Evolutionary conservation across 2,113 vertebrate genomes (phyloP).

Genomic region (Ammodytes marinus): DNA sequence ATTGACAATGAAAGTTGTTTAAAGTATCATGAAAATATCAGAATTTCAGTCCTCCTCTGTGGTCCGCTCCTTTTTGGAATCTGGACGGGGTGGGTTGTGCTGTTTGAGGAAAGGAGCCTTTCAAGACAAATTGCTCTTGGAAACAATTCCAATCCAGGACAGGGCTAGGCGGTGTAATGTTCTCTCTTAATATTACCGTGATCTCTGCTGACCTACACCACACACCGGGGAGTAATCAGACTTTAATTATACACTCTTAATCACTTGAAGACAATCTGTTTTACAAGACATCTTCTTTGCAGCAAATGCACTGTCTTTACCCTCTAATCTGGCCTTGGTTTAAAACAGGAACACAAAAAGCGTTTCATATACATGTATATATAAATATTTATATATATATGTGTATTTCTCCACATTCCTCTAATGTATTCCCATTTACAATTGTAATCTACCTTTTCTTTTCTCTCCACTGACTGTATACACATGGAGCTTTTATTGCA

Average conservation of each 20-base stretch:
- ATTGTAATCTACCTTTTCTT: background rate
- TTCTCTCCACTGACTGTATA: background rate
- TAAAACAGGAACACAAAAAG: slow-evolving; percentile 27
- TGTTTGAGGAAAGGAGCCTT: slow-evolving; percentile 55
- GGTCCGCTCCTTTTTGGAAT: slow-evolving; percentile 27
- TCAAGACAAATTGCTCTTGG: slow-evolving; percentile 43
- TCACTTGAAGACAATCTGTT: slow-evolving; percentile 76
- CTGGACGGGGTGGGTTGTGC: slow-evolving; percentile 36
- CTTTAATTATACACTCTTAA: slow-evolving; percentile 81
- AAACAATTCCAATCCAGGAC: slow-evolving; percentile 28
- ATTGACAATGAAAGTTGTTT: background rate
- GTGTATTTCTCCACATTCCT: background rate
- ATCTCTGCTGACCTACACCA: slow-evolving; percentile 65
- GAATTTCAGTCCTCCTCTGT: background rate
- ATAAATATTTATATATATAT: background rate
- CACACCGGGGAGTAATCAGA: slow-evolving; percentile 69
- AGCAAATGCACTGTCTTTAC: slow-evolving; percentile 59
- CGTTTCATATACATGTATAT: too few species aligned
- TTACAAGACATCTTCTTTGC: slow-evolving; percentile 49
- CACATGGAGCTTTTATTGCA: background rate
- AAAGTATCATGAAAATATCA: background rate
- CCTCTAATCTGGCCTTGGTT: slow-evolving; percentile 46
- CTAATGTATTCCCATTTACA: background rate
- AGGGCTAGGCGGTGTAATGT: slow-evolving; percentile 32
- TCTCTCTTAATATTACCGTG: slow-evolving; percentile 48